Percentiles rank a stretch among this genome's conserved stretches.
Evolutionary conservation across 2,888 invertebrate species (phyloP).

Genomic region (Ophion slaviceki): DNA sequence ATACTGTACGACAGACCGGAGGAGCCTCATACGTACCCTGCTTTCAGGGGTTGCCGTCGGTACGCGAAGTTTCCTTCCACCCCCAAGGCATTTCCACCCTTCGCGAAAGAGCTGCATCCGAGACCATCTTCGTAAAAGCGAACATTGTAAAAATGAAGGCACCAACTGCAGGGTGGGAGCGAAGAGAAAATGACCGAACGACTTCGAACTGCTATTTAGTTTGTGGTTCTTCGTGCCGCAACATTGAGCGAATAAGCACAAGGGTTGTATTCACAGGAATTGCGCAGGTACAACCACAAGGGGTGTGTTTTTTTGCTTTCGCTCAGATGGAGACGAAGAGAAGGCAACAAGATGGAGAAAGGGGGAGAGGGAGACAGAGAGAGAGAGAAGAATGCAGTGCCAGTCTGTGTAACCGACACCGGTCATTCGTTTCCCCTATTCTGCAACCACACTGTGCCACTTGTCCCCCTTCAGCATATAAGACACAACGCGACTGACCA

Average conservation of each 20-base stretch:
- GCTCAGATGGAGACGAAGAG: conserved; percentile 42
- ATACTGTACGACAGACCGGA: conserved; percentile 1
- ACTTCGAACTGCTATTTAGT: conserved; percentile 7
- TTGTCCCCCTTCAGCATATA: conserved; percentile 71
- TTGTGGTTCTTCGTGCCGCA: background rate
- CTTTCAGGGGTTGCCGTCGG: conserved; percentile 35
- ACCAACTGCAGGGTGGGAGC: conserved; percentile 4
- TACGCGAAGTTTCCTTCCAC: background rate
- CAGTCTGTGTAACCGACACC: conserved; percentile 82
- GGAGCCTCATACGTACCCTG: conserved; percentile 3
- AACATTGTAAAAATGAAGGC: conserved; percentile 10
- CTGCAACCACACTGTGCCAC: conserved; percentile 78
- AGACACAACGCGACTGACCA: conserved; percentile 27
- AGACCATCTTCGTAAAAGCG: background rate
- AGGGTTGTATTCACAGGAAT: background rate
- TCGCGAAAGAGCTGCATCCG: background rate
- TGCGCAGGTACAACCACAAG: conserved; percentile 45
- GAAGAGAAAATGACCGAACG: conserved; percentile 4
- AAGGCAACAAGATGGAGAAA: conserved; percentile 39
- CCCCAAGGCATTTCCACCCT: background rate
- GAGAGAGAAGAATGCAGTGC: conserved; percentile 71
- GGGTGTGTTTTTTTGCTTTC: conserved; percentile 65
- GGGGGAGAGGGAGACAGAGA: conserved; percentile 32
- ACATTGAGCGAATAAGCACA: background rate
- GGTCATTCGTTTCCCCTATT: conserved; percentile 79